Evolutionary conservation across 2,113 vertebrate genomes (phyloP), one percentile per base, ranked within the genome.

Genomic region (Pseudonaja textilis): DNA sequence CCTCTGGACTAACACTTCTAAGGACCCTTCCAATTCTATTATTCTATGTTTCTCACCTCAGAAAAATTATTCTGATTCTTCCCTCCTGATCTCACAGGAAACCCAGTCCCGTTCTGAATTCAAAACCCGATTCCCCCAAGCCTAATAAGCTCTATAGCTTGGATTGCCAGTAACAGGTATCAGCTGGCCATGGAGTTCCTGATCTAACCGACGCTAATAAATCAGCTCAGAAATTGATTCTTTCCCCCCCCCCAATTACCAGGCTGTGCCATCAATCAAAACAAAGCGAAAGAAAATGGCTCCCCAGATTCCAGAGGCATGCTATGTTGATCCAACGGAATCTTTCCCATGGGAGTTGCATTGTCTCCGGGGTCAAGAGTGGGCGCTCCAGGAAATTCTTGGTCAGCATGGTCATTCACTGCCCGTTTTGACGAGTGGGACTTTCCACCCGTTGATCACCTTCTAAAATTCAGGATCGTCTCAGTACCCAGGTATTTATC

Each of bases 361-460:
- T 52, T 61, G 50, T 64, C 55, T 74, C 11, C 12, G 8, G 14
- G 25, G 22, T 90, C 42, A 25, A 34, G 18, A 81, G 56, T 64
- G 88, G 74, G 88, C 26, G 74, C 52, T 22, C 45, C 88, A 90
- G 89, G 88, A 93, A 90, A 90, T 90, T 52, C 81, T 64, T 90
- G 55, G 14, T 29, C 88, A 64, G 55, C 45, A 7, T 29, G 50
- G 88, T 93, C 55, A 59, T 90, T 74, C 11, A 55, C 55, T 26
- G 64, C 55, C 88, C 5, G 16, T 34, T 56, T 34, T 9, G 42
- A 59, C 39, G 26, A 59, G 42, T 22, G 88, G 45, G 89, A 42
- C 23, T 93, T 90, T 87, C 74, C 88, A 93, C 55, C 18, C 59
- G 56, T 45, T 61, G 45, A 25, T 86, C 81, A 86, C 1, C 29